Conservation (phyloP, 2,113 vertebrate species). For the Leuciscus idus region DNA sequence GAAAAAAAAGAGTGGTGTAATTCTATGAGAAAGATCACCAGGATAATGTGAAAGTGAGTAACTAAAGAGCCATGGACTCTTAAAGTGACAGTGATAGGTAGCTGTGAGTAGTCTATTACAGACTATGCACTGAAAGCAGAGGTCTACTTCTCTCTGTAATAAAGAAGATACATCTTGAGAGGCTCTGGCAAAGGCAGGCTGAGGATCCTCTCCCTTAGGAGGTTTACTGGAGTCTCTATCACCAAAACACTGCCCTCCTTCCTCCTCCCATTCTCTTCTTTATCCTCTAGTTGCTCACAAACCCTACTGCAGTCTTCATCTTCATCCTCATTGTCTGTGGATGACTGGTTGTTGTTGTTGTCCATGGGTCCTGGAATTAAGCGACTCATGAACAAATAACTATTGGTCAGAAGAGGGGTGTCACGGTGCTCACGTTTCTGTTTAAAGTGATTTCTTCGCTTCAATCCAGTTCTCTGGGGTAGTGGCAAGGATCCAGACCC, state of each 20-base stretch:
- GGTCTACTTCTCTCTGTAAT: constrained; percentile 85
- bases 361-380: constrained; percentile 81
- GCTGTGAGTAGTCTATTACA: constrained; percentile 4
- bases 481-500: constrained; percentile 63
- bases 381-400: constrained; percentile 84
- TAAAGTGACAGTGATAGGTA: constrained; percentile 16
- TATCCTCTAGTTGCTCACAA: constrained; percentile 45
- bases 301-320: constrained; percentile 60
- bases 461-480: constrained; percentile 52
- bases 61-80: constrained; percentile 14
- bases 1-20: not conserved
- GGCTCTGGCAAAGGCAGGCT: constrained; percentile 85
- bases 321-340: constrained; percentile 67
- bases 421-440: constrained; percentile 77
- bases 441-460: constrained; percentile 69
- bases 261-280: constrained; percentile 72
- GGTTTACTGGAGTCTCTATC: constrained; percentile 80
- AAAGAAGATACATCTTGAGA: constrained; percentile 87
- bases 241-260: constrained; percentile 67
- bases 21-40: not conserved
- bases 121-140: not conserved
- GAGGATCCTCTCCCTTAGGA: constrained; percentile 83
- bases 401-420: constrained; percentile 84
- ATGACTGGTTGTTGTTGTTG: constrained; percentile 79
- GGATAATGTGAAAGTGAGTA: not conserved